Evolutionary conservation across 2,797 vertebrate species (phyloP).

Genomic region (Anguilla pacifica): DNA sequence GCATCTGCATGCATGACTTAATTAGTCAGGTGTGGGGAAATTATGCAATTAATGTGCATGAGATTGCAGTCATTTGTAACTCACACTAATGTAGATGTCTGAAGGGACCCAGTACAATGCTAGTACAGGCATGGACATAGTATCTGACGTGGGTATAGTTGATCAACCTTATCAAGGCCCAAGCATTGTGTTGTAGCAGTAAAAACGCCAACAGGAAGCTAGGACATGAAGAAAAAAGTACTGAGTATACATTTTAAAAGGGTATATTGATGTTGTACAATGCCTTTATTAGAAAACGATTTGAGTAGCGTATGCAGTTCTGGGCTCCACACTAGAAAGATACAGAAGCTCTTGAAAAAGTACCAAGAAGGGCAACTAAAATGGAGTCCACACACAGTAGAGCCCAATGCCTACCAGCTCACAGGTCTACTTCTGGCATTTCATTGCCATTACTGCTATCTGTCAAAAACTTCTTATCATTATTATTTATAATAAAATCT

Average conservation of each 20-base stretch:
- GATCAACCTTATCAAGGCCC: no score
- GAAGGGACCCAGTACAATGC: not conserved
- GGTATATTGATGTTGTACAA: not conserved
- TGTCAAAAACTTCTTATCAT: not conserved
- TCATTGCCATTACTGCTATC: not conserved
- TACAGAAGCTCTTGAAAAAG: not conserved
- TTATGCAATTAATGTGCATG: not conserved
- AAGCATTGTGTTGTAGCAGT: no score
- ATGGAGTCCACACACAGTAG: no score
- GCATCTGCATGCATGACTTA: not conserved
- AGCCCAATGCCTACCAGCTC: no score
- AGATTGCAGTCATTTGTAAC: not conserved
- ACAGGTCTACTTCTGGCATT: not conserved
- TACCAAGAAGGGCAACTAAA: not conserved
- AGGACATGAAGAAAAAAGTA: constrained; percentile 12
- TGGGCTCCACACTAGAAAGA: no score
- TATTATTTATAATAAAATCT: not conserved
- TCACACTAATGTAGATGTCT: not conserved
- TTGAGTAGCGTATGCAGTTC: not conserved
- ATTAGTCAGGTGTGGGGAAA: not conserved
- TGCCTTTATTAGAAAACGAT: no score
- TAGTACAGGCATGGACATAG: no score
- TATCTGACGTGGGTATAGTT: no score
- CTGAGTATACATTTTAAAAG: not conserved
- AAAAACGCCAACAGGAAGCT: not conserved